Conservation (phyloP, 1,140 invertebrate genomes). For the Philopotamus ludificatus region DNA sequence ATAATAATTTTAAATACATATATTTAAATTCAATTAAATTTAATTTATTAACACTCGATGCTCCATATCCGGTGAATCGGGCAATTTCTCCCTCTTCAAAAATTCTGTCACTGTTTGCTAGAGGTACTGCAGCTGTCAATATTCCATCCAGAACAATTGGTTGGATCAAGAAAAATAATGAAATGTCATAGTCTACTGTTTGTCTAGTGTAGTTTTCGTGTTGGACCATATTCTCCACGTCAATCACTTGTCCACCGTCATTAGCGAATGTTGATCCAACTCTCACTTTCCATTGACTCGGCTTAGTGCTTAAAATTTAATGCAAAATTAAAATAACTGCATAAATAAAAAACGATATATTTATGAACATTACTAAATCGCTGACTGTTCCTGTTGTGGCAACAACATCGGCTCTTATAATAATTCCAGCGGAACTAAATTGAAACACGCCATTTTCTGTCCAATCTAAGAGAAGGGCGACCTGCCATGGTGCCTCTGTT, state of each 20-base stretch:
- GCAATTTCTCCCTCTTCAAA: not conserved
- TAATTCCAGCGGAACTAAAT: slow-evolving; percentile 19
- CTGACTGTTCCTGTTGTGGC: slow-evolving; percentile 64
- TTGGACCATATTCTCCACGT: not conserved
- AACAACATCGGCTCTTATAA: slow-evolving; percentile 56
- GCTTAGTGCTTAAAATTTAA: slow-evolving; percentile 8
- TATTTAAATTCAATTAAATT: not conserved
- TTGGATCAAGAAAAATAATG: not conserved
- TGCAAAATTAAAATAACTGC: not conserved
- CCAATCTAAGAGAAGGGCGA: slow-evolving; percentile 23
- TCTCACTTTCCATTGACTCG: not conserved
- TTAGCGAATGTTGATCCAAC: slow-evolving; percentile 5
- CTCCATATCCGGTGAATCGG: slow-evolving; percentile 10
- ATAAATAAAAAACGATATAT: slow-evolving; percentile 57
- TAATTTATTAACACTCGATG: not conserved
- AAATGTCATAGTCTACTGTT: slow-evolving; percentile 2
- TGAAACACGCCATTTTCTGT: not conserved
- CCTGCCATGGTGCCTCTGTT: slow-evolving; percentile 15
- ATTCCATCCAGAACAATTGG: not conserved
- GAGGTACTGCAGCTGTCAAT: not conserved
- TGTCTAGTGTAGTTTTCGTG: not conserved
- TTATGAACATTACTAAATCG: slow-evolving; percentile 42
- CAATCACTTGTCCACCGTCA: slow-evolving; percentile 2
- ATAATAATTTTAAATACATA: not conserved
- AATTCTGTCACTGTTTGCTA: not conserved